Base-by-base conservation (phyloP, 2,797 vertebrate species). In the Menidia menidia region DNA sequence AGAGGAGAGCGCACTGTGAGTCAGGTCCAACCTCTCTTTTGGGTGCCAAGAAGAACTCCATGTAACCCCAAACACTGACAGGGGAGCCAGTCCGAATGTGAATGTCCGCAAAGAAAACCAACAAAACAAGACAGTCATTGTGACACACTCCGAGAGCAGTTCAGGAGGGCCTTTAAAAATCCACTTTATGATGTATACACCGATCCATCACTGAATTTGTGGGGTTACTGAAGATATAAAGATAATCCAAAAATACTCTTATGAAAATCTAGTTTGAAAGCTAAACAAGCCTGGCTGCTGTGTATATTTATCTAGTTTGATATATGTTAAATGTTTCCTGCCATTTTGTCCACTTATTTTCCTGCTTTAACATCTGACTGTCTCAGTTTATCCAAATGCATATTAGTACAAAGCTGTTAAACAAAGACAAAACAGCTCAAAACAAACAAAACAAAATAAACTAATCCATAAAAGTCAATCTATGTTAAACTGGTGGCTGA, bases 111-210 rank as follows among this genome's bases (percentile, higher is more conserved):
- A 90, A 92, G 91, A 89, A 88, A 88, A 89, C 83, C 86, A 86
- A 89, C 88, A 91, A 90, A 90, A 92, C 88, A 92, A 87, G 84
- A 92, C 86, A 84, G 86, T 89, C 85, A 92, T 91, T 92, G 92
- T 90, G 90, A 89, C 88, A 90, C 89, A 25, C 87, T 75, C 80
- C 43, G 63, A 80, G 73, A 86, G 78, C 81, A 83, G 79, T 55
- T 79, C 64, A 83, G 60, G 80, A 75, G 63, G 50, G 75, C 79
- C 81, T 80, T 87, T 68, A 59, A 48, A 81, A 80, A 81, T 84
- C 77, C 43, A 71, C 86, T 88, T 88, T 87, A 84, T 83, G 80
- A 81, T 64, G 64, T 85, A 70, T 75, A 73, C 53, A 80, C 87
- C 72, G 60, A 73, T 47, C 59, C 71, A 70, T 63, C 45, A 71